These are phyloP conservation scores for Caenorhabditis zanzibari DNA, from an alignment of 2,888 invertebrate species.

Conservation along the genomic window DNA sequence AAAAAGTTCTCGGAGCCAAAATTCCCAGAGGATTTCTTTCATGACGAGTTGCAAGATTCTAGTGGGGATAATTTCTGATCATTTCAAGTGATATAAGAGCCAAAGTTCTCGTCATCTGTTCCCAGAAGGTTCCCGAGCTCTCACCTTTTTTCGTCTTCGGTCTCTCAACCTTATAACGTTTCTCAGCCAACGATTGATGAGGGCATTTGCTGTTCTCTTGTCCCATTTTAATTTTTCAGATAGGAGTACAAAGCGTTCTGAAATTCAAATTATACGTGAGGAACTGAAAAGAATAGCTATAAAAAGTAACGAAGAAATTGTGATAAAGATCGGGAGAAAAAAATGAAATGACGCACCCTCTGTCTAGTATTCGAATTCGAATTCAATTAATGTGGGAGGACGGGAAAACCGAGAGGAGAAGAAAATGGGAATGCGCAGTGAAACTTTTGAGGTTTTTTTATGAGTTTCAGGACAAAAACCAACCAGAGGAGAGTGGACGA, in stretches of 20 bases:
- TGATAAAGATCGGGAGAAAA: slow-evolving; percentile 21
- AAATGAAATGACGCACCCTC: slow-evolving; percentile 21
- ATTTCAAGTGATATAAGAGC: slow-evolving; percentile 23
- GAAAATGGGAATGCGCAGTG: background rate
- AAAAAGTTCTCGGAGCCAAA: background rate
- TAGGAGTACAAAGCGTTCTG: slow-evolving; percentile 9
- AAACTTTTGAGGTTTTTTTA: slow-evolving; percentile 19
- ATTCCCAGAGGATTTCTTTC: slow-evolving; percentile 15
- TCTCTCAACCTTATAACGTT: slow-evolving; percentile 74
- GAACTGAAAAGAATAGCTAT: background rate
- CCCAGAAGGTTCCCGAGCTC: background rate
- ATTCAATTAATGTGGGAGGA: slow-evolving; percentile 38
- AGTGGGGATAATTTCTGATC: slow-evolving; percentile 52
- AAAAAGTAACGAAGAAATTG: slow-evolving; percentile 8
- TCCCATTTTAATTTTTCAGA: slow-evolving; percentile 66
- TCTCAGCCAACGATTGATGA: slow-evolving; percentile 73
- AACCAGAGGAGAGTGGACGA: background rate
- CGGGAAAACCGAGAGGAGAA: background rate
- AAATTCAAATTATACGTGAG: slow-evolving; percentile 43
- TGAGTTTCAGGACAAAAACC: slow-evolving; percentile 7
- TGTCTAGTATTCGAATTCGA: slow-evolving; percentile 46
- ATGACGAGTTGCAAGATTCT: slow-evolving; percentile 15
- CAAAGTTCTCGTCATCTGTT: slow-evolving; percentile 23
- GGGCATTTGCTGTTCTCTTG: slow-evolving; percentile 72
- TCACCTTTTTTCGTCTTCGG: slow-evolving; percentile 68